A percentile compares a stretch with the other conserved stretches of the same genome.
These are phyloP conservation scores for Euzetes globulus DNA, from an alignment of 2,888 invertebrate genomes.

Conservation along the genomic window DNA sequence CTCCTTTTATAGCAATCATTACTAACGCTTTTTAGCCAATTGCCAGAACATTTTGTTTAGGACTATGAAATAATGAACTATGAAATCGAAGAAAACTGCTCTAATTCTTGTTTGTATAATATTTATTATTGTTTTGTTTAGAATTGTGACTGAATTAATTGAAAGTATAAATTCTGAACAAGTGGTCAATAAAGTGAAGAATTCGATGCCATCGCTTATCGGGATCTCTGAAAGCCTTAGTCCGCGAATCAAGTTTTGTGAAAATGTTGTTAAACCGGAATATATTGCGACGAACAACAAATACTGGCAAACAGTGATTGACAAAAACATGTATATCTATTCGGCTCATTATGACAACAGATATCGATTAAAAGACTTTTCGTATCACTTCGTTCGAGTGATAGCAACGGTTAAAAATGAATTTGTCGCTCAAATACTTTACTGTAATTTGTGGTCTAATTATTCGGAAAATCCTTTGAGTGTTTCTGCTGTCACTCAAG, in stretches of 20 bases:
- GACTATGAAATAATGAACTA: neutral
- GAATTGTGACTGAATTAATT: neutral
- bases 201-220: neutral
- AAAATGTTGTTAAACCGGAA: neutral
- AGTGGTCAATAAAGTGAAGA: neutral
- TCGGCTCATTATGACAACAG: conserved; percentile 42
- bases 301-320: conserved; percentile 12
- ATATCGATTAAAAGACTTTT: conserved; percentile 23
- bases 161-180: neutral
- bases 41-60: too few relatives aligned
- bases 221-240: neutral
- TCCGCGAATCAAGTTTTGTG: neutral
- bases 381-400: conserved; percentile 40
- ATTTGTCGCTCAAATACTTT: conserved; percentile 23
- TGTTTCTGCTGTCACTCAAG: conserved; percentile 6
- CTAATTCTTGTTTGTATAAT: neutral
- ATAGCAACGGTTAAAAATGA: conserved; percentile 40
- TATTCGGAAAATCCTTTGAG: neutral
- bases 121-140: neutral
- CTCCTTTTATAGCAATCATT: neutral
- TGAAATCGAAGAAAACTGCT: neutral
- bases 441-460: conserved; percentile 36
- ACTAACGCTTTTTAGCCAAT: too few relatives aligned
- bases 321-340: conserved; percentile 33
- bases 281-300: conserved; percentile 2